phyloP scores from a whole-genome alignment of 2,797 vertebrate genomes.

The Manis pentadactyla region DNA sequence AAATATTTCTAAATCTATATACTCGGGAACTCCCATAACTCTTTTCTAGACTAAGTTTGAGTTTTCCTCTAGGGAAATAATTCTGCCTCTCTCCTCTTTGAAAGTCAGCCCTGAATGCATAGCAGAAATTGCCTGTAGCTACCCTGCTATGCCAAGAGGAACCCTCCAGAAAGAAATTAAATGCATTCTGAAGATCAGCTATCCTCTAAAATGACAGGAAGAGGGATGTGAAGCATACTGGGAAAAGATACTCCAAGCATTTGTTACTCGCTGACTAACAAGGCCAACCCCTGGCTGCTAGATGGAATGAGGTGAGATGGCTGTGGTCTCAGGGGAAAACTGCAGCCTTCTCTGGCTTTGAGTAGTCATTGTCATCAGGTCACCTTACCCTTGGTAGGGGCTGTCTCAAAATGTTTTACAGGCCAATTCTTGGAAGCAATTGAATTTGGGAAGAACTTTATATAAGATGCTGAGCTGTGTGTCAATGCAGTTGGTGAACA shows the following conservation, averaged over 20 bases:
- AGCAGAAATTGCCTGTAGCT: not conserved
- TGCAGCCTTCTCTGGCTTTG: not conserved
- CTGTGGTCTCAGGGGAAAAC: not conserved
- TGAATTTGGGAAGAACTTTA: not conserved
- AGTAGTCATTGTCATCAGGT: not conserved
- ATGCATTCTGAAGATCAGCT: not conserved
- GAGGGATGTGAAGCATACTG: not conserved
- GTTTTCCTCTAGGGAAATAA: not conserved
- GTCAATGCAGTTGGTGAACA: not conserved
- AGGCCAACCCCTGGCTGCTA: not conserved
- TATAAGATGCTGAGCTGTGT: not conserved
- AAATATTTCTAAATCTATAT: constrained; percentile 34
- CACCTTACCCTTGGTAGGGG: not conserved
- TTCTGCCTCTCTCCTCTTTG: not conserved
- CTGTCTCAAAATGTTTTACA: not conserved
- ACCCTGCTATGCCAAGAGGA: not conserved
- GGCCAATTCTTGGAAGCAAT: not conserved
- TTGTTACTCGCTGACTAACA: not conserved
- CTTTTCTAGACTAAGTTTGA: not conserved
- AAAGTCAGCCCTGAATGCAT: not conserved
- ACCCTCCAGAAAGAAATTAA: not conserved
- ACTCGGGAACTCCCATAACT: not conserved
- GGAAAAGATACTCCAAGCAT: not conserved
- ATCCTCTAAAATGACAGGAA: not conserved
- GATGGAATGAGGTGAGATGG: not conserved